Evolutionary conservation across 2,113 vertebrate species (phyloP).

Genomic region (Vimba vimba): DNA sequence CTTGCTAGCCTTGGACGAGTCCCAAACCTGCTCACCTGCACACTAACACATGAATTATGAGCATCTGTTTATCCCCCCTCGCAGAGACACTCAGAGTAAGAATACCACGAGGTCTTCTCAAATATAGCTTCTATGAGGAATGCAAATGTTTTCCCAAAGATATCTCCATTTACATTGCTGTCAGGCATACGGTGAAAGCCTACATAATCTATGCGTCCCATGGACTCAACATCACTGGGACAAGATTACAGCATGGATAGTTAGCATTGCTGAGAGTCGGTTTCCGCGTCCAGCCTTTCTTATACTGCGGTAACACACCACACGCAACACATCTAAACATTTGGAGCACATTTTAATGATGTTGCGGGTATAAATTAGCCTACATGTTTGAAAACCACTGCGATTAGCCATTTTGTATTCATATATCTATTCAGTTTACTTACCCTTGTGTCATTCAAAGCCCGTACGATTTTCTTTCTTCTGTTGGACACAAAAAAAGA

Average conservation of each 20-base stretch:
- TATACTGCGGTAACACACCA: background rate
- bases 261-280: background rate
- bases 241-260: slow-evolving; percentile 18
- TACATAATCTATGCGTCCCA: slow-evolving; percentile 20
- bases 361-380: background rate
- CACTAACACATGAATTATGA: slow-evolving; percentile 52
- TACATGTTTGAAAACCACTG: background rate
- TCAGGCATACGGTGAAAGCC: slow-evolving; percentile 1
- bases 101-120: slow-evolving; percentile 36
- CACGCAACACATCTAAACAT: background rate
- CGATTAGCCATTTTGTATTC: background rate
- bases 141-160: slow-evolving; percentile 17
- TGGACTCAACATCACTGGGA: slow-evolving; percentile 20
- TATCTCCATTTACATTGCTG: slow-evolving; percentile 34
- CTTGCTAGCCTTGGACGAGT: background rate
- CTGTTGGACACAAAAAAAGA: background rate
- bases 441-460: background rate
- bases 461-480: background rate
- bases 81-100: slow-evolving; percentile 21
- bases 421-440: background rate
- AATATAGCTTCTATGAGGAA: slow-evolving; percentile 22
- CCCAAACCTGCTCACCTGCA: slow-evolving; percentile 43
- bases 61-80: slow-evolving; percentile 47
- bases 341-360: background rate
- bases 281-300: background rate